A percentile compares a stretch with the other conserved stretches of the same genome.
Evolutionary conservation across 2,113 vertebrate species (phyloP).

Genomic region (Bubo bubo): DNA sequence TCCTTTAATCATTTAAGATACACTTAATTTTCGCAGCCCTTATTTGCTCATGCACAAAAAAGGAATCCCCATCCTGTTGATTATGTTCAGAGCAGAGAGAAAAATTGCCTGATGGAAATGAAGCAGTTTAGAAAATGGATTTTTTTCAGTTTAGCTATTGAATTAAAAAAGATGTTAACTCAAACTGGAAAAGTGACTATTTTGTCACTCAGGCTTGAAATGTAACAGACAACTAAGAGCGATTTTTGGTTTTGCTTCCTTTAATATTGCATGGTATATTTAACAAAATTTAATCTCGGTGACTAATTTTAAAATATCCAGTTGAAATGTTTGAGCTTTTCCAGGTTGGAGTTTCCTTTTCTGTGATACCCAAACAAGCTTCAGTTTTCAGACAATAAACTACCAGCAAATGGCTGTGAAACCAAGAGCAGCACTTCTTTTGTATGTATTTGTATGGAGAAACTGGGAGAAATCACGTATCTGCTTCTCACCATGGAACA

Average conservation of each 20-base stretch:
- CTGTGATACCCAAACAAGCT: background rate
- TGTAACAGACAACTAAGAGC: background rate
- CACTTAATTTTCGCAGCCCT: background rate
- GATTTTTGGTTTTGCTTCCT: background rate
- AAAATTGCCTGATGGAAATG: background rate
- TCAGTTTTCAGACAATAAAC: background rate
- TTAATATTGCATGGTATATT: background rate
- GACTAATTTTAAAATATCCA: background rate
- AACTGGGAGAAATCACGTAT: background rate
- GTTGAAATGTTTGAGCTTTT: background rate
- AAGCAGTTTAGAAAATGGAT: background rate
- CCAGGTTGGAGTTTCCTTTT: background rate
- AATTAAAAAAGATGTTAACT: background rate
- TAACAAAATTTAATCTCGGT: background rate
- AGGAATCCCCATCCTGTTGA: background rate
- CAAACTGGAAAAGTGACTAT: background rate
- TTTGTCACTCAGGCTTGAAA: background rate
- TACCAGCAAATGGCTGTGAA: background rate
- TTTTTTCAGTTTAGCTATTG: background rate
- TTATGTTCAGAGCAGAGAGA: background rate
- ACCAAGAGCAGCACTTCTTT: fast-evolving
- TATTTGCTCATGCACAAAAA: background rate
- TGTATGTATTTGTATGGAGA: background rate
- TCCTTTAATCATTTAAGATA: background rate
- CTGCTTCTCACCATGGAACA: background rate